Evolutionary conservation across 2,797 vertebrate genomes (phyloP).

Genomic region (Trematomus bernacchii): DNA sequence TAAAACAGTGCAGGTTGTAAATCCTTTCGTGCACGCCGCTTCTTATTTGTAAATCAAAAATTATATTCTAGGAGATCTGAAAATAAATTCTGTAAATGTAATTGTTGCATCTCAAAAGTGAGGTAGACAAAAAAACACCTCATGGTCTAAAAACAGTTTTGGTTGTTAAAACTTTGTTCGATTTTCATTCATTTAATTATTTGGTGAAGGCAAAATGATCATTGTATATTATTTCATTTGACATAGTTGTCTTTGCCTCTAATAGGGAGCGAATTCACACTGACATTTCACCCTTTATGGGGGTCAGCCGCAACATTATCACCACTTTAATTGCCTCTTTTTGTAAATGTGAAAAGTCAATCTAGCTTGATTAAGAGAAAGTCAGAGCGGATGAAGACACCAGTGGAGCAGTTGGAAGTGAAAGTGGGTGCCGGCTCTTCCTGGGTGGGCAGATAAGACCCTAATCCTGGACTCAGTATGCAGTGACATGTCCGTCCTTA

Average conservation of each 20-base stretch:
- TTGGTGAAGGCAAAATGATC: too few relatives aligned
- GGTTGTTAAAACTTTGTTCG: neutral
- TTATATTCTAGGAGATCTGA: slow-evolving; percentile 5
- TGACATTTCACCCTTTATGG: slow-evolving; percentile 23
- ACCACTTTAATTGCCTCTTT: slow-evolving; percentile 14
- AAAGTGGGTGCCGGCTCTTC: slow-evolving; percentile 42
- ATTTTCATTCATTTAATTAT: neutral
- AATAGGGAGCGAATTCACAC: slow-evolving; percentile 1
- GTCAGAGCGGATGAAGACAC: slow-evolving; percentile 34
- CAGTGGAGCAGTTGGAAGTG: slow-evolving; percentile 1
- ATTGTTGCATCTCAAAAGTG: neutral
- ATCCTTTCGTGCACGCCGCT: too few relatives aligned
- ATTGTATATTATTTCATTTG: slow-evolving; percentile 15
- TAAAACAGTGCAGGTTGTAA: slow-evolving; percentile 1
- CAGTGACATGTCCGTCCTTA: slow-evolving; percentile 54
- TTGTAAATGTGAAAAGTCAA: slow-evolving; percentile 36
- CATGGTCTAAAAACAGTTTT: neutral
- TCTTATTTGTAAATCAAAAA: slow-evolving; percentile 5
- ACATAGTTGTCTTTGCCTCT: slow-evolving; percentile 28
- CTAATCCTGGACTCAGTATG: slow-evolving; percentile 50
- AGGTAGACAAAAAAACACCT: neutral
- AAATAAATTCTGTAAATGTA: slow-evolving; percentile 5
- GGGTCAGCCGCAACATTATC: slow-evolving; percentile 22
- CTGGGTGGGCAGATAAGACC: slow-evolving; percentile 64
- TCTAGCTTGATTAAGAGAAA: slow-evolving; percentile 41